phyloP scores from a whole-genome alignment of 1,140 invertebrate genomes.

The Ladona fulva region DNA sequence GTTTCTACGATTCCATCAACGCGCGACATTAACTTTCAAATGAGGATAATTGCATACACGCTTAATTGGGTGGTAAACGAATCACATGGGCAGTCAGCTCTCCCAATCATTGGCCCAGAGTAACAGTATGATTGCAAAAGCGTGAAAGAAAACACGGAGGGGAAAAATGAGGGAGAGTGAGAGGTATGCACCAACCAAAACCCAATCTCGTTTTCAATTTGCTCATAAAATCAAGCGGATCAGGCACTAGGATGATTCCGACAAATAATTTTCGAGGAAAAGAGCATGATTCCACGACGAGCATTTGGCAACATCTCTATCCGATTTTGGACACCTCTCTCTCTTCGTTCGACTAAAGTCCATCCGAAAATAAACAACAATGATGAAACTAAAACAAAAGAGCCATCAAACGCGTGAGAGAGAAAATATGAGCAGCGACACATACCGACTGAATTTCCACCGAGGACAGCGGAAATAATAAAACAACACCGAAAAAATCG shows the following conservation, averaged over 20 bases:
- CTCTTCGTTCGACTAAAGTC: not conserved
- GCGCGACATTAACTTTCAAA: conserved; percentile 9
- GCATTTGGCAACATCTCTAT: not conserved
- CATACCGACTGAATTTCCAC: not conserved
- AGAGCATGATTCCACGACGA: not conserved
- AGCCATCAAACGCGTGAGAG: not conserved
- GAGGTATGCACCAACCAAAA: not conserved
- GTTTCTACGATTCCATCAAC: conserved; percentile 4
- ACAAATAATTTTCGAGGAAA: not conserved
- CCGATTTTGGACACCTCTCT: not conserved
- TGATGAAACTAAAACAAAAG: not conserved
- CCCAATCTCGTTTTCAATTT: conserved; percentile 9
- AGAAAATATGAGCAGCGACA: not conserved
- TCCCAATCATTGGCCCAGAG: not conserved
- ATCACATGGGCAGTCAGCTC: not conserved
- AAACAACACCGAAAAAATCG: not conserved
- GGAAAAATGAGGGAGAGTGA: not conserved
- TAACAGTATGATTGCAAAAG: conserved; percentile 5
- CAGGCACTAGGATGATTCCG: not conserved
- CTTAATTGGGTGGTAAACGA: conserved; percentile 9
- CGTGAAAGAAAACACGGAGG: not conserved
- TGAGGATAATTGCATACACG: conserved; percentile 5
- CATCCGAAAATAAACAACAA: not conserved
- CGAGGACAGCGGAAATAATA: not conserved
- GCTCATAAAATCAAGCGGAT: conserved; percentile 9